Percentiles rank a stretch among this genome's conserved stretches.
Conservation (phyloP, 2,113 vertebrate species). For the western clawed frog (Xenopus tropicalis) region DNA sequence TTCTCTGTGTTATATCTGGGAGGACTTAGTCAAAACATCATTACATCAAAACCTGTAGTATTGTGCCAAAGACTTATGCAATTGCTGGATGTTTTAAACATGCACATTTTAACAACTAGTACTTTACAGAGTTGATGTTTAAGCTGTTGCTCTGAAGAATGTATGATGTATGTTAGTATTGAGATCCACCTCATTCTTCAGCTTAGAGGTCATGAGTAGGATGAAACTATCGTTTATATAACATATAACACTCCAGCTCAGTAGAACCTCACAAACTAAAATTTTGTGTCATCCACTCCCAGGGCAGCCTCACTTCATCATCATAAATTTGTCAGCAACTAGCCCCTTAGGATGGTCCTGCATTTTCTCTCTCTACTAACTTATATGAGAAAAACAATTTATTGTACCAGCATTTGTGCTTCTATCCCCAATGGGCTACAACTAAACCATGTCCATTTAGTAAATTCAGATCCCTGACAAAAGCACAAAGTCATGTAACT, state of each 20-base stretch:
- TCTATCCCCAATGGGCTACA: slow-evolving; percentile 48
- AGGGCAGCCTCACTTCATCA: slow-evolving; percentile 61
- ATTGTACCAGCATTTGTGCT: slow-evolving; percentile 50
- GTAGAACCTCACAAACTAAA: slow-evolving; percentile 54
- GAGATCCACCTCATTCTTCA: slow-evolving; percentile 44
- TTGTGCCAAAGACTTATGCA: slow-evolving; percentile 19
- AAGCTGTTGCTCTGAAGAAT: slow-evolving; percentile 38
- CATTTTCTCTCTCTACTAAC: slow-evolving; percentile 55
- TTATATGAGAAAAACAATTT: slow-evolving; percentile 52
- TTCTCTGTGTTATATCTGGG: background rate
- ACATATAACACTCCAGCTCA: slow-evolving; percentile 55
- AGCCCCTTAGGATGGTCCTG: slow-evolving; percentile 51
- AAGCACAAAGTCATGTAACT: background rate
- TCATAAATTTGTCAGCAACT: slow-evolving; percentile 66
- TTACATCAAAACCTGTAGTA: background rate
- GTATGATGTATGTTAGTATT: slow-evolving; percentile 46
- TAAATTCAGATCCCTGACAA: slow-evolving; percentile 42
- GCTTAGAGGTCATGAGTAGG: slow-evolving; percentile 48
- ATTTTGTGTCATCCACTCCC: slow-evolving; percentile 57
- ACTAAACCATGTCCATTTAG: slow-evolving; percentile 45
- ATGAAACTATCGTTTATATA: slow-evolving; percentile 56
- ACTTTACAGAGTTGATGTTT: slow-evolving; percentile 49
- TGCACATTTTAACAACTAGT: slow-evolving; percentile 27
- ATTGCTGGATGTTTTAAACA: slow-evolving; percentile 10
- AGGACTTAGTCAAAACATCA: slow-evolving; percentile 18